Evolutionary conservation across 1,140 invertebrate genomes (phyloP), one percentile per base, ranked within the genome.

Genomic region (Samia ricini): DNA sequence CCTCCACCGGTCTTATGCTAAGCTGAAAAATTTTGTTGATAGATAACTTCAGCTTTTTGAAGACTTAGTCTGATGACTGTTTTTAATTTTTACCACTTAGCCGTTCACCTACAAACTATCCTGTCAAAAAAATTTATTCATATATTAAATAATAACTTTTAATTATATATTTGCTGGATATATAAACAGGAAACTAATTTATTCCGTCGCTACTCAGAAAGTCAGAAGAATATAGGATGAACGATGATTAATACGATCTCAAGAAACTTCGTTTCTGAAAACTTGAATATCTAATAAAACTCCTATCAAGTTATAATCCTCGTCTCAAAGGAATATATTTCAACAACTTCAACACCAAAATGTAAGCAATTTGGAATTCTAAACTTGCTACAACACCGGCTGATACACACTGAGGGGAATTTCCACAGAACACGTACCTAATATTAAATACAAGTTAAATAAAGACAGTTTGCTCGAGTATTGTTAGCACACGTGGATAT

Each of bases 361-460:
- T 42, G 33, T 42, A 42, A 42, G 33, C 33, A 42, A 42, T 42
- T 42, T 42, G 12, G 33, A 42, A 42, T 42, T 42, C 33, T 42
- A 42, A 42, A 42, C 33, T 42, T 15, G 33, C 10, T 42, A 42
- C 33, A 42, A 42, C 33, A 42, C 33, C 33, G 33, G 33, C 33
- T 42, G 33, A 42, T 49, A 59, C 36, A 26, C 50, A 36, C 56
- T 29, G 23, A n/a, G n/a, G 12, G 18, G 60, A 83, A 81, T 69
- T 83, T 76, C 63, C 60, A 60, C 68, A 77, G 79, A 81, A 86
- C 81, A 83, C 77, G 80, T 81, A 74, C 67, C 71, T 71, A 59
- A 85, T 84, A 88, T 88, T 85, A 88, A 84, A 85, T 83, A 83
- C 78, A 83, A 81, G 75, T 83, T 84, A 82, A 85, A 83, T 88